Percentiles rank a stretch among this genome's conserved stretches.
phyloP scores from a whole-genome alignment of 2,113 vertebrate genomes.

The Syrmaticus mikado region DNA sequence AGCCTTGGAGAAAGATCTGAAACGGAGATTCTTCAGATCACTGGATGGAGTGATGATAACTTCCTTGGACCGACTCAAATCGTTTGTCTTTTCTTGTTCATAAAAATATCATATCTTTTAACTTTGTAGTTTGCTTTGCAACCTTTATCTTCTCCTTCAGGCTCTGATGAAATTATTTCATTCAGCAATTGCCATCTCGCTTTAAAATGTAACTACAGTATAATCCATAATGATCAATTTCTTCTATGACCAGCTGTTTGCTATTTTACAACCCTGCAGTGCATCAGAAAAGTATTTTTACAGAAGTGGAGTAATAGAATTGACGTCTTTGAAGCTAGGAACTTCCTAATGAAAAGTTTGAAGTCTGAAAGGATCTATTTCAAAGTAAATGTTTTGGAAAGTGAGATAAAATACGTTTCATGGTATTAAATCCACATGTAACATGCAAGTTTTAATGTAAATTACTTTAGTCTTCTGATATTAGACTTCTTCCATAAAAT shows the following conservation, averaged over 20 bases:
- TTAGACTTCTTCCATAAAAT: background rate
- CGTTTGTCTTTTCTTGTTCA: background rate
- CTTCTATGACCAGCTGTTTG: conserved; percentile 34
- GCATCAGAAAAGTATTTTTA: background rate
- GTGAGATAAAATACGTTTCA: background rate
- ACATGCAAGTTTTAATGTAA: background rate
- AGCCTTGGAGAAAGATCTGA: background rate
- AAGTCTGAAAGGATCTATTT: background rate
- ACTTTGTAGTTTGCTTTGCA: background rate
- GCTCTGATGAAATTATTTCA: background rate
- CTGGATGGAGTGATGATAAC: background rate
- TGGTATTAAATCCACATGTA: background rate
- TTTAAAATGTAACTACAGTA: conserved; percentile 25
- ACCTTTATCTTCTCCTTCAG: background rate
- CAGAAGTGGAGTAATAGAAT: background rate
- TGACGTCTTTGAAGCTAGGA: background rate
- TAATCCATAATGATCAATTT: conserved; percentile 47
- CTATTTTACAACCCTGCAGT: conserved; percentile 18
- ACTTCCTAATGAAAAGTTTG: background rate
- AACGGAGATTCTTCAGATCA: background rate
- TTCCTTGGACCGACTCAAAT: background rate
- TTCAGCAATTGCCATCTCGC: background rate
- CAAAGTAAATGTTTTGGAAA: background rate
- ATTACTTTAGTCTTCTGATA: background rate
- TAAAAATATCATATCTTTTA: background rate